These are phyloP conservation scores for Melitaea athalia DNA, from an alignment of 2,888 invertebrate genomes.

Conservation along the genomic window DNA sequence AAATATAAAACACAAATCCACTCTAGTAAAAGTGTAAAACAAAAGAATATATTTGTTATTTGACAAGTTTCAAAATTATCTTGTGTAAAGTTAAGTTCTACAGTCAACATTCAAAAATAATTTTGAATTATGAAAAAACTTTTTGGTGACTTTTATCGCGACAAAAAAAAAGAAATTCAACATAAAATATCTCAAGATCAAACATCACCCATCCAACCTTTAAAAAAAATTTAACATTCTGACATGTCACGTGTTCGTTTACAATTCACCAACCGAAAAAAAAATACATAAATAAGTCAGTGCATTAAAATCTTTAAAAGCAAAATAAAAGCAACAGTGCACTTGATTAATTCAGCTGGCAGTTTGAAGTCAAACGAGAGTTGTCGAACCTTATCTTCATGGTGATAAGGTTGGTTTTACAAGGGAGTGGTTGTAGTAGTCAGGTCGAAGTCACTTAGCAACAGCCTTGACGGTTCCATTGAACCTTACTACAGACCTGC, in stretches of 20 bases:
- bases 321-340: conserved; percentile 29
- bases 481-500: conserved; percentile 43
- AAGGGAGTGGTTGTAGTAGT: conserved; percentile 1
- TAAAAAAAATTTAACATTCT: neutral
- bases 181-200: neutral
- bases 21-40: too few relatives aligned
- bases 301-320: conserved; percentile 21
- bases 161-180: too few relatives aligned
- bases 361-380: neutral
- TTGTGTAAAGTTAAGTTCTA: too few relatives aligned
- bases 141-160: neutral
- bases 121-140: too few relatives aligned
- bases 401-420: neutral
- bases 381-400: neutral
- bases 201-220: conserved; percentile 3
- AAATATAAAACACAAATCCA: too few relatives aligned
- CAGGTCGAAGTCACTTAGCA: conserved; percentile 42
- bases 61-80: neutral
- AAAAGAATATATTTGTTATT: too few relatives aligned
- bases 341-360: conserved; percentile 16
- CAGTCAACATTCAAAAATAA: too few relatives aligned
- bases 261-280: neutral
- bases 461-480: conserved; percentile 53
- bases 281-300: neutral
- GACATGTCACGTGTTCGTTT: conserved; percentile 6